Percentiles rank a stretch among this genome's conserved stretches.
phyloP scores from a whole-genome alignment of 2,888 invertebrate genomes.

The Rhingia rostrata region DNA sequence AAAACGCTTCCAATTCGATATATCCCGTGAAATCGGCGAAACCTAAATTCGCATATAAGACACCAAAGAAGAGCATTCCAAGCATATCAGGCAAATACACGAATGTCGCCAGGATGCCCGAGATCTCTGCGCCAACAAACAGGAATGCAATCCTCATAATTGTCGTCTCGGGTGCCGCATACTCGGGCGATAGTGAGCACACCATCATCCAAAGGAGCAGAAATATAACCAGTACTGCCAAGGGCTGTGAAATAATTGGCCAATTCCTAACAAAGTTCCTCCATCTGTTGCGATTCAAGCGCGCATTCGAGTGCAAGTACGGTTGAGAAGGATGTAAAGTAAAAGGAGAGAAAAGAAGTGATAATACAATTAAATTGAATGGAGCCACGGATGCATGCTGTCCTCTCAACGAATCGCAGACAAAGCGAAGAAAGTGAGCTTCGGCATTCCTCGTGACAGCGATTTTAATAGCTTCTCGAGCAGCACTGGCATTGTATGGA shows the following conservation, averaged over 20 bases:
- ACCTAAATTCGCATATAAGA: conserved; percentile 84
- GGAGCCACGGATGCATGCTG: conserved; percentile 57
- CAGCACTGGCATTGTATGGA: conserved; percentile 25
- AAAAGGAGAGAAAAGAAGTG: conserved; percentile 20
- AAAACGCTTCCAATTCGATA: conserved; percentile 82
- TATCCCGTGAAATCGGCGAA: conserved; percentile 83
- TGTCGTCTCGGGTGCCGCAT: conserved; percentile 78
- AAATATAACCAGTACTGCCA: conserved; percentile 80
- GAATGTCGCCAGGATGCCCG: conserved; percentile 80
- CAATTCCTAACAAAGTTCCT: conserved; percentile 79
- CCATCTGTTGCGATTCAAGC: conserved; percentile 79
- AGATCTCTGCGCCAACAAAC: conserved; percentile 81
- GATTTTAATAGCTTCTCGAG: conserved; percentile 20
- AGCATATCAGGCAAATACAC: conserved; percentile 84
- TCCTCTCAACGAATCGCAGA: conserved; percentile 31
- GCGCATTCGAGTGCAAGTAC: conserved; percentile 18
- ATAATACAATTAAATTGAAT: conserved; percentile 69
- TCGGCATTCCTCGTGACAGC: conserved; percentile 51
- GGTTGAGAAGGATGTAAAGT: conserved; percentile 17
- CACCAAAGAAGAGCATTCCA: conserved; percentile 86
- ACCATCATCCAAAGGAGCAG: conserved; percentile 82
- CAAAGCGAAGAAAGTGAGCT: conserved; percentile 56
- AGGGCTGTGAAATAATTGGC: conserved; percentile 80
- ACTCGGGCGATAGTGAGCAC: conserved; percentile 80
- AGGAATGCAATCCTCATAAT: conserved; percentile 82